Evolutionary conservation across 2,113 vertebrate genomes (phyloP).

Genomic region (Myiozetetes cayanensis): DNA sequence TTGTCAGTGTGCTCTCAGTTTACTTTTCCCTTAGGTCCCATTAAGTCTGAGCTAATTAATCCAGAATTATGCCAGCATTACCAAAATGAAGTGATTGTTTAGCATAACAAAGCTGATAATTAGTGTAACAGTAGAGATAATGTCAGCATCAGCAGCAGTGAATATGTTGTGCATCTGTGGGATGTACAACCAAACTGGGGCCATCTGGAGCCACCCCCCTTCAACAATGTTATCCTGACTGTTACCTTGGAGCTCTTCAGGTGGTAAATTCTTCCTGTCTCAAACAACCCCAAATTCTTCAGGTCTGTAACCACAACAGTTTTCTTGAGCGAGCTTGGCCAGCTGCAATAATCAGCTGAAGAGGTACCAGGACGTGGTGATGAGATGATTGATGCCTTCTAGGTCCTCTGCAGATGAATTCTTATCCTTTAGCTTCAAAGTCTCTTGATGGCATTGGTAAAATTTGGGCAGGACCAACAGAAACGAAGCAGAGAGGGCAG

Average conservation of each 20-base stretch:
- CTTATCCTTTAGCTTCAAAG: not conserved
- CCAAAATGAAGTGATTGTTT: conserved; percentile 13
- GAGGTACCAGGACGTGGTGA: not conserved
- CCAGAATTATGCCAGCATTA: not conserved
- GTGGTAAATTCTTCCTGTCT: not conserved
- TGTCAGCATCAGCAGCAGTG: not conserved
- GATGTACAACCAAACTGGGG: not conserved
- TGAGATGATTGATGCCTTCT: rapidly evolving
- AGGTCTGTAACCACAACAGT: not conserved
- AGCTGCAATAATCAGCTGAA: not conserved
- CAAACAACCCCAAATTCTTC: not conserved
- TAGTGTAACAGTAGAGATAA: not conserved
- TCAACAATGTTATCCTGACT: not conserved
- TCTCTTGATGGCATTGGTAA: rapidly evolving
- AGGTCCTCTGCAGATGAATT: not conserved
- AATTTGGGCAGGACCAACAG: not conserved
- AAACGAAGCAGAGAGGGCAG: not conserved
- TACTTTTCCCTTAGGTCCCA: not conserved
- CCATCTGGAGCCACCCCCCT: not conserved
- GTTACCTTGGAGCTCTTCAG: not conserved
- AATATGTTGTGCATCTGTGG: not conserved
- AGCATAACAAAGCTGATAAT: conserved; percentile 3
- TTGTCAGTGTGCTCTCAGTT: not conserved
- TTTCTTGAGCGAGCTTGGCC: not conserved
- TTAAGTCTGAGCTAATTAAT: conserved; percentile 13